These are phyloP conservation scores for Epinephelus lanceolatus DNA, from an alignment of 2,113 vertebrate genomes.

Conservation along the genomic window DNA sequence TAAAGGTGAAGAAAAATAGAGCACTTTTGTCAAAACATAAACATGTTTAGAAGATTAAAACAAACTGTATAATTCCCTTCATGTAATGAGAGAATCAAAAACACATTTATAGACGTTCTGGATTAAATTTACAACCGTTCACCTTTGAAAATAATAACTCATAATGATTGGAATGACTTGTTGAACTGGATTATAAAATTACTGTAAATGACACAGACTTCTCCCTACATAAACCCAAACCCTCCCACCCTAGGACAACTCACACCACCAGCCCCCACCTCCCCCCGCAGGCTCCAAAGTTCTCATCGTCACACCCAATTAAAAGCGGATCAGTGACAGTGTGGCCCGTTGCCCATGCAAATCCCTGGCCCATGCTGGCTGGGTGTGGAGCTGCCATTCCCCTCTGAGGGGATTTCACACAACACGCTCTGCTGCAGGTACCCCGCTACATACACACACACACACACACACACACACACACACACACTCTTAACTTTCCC, in stretches of 20 bases:
- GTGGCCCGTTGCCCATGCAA: constrained; percentile 81
- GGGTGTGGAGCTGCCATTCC: constrained; percentile 66
- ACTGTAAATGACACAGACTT: background rate
- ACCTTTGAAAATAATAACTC: constrained; percentile 1
- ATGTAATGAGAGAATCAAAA: background rate
- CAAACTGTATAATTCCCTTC: background rate
- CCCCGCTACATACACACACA: background rate
- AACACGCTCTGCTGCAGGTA: constrained; percentile 50
- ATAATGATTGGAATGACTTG: constrained; percentile 2
- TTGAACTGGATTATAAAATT: constrained; percentile 42
- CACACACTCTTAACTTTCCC: background rate
- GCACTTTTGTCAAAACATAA: background rate
- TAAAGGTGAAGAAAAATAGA: background rate
- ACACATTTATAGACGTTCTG: no score
- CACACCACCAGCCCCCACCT: no score
- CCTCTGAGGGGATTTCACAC: constrained; percentile 74
- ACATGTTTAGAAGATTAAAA: background rate
- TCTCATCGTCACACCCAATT: constrained; percentile 80
- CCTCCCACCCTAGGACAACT: no score
- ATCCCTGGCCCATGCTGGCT: constrained; percentile 69
- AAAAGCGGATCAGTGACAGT: constrained; percentile 76
- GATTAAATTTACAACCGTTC: background rate
- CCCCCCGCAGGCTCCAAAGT: constrained; percentile 49
- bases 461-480: background rate
- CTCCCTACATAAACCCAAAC: background rate